Evolutionary conservation across 2,888 invertebrate genomes (phyloP), one percentile per base, ranked within the genome.

Genomic region (Leistus spinibarbis): DNA sequence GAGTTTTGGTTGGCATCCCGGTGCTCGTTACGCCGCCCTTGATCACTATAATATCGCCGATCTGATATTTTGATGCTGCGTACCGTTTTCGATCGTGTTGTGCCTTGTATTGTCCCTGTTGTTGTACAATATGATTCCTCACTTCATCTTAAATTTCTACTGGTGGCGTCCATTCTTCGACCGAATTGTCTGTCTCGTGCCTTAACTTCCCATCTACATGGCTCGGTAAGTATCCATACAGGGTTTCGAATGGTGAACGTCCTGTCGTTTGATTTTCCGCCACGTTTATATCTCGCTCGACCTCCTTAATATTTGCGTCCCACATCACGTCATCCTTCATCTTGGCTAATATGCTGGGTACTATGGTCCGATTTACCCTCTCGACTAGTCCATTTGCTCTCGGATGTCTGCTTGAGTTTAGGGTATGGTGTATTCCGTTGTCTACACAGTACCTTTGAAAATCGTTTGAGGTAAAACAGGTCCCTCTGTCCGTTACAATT

Each of bases 401-500:
- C 13, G 67, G 20, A n/a, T 53, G 54, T 40, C 54, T 0, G 4
- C 54, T 16, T 0, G 67, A 67, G 17, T 67, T 67, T 54, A 67
- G 20, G 5, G 54, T 67, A n/a, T 67, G 54, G 9, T 67, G 17
- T 1, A 67, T 67, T 17, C 67, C 67, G 19, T 53, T 53, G 0
- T 76, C 64, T 2, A 77, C 64, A 20, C 64, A 24, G 5, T 22
- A 57, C 20, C 22, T 76, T 72, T 72, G 23, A 56, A 71, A 76
- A 17, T 20, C 16, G n/a, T 76, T 65, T 0, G 72, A 66, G 0
- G 77, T 79, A 60, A 78, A 78, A 56, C 74, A 57, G 7, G 70
- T 79, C 2, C 77, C 78, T n/a, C 77, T 70, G 54, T 80, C 78
- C 17, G 74, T 76, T 10, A 79, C 74, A 19, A 79, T 77, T 5